Base-by-base conservation (phyloP, 2,113 vertebrate species). In the Fukomys damarensis region DNA sequence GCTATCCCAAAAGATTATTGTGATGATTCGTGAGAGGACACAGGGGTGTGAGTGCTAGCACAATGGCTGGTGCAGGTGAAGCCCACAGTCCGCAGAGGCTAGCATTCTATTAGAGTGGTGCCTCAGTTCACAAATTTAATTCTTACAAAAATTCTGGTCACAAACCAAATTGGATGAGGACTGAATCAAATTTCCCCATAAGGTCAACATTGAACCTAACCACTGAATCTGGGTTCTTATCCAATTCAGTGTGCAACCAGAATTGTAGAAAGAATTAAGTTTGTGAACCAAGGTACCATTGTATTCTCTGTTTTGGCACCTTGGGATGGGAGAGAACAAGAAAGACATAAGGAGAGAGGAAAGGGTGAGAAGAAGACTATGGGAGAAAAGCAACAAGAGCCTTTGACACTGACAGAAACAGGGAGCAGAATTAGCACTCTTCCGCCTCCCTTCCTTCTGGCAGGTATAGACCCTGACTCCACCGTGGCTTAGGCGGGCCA, bases 321-420 rank as follows among this genome's bases (percentile, higher is more conserved):
- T 4, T 0, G 7, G 3, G 12, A 38, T 4, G 9, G 22, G 19
- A 19, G 41, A 10, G 7, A 22, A 4, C 32, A 61, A 77, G 65
- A 58, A 79, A 49, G 41, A 28, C 10, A 7, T 11, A 19, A 66
- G 66, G 85, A n/a, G 19, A 76, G 35, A 49, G 16, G 56, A 66
- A 24, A 35, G 66, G 24, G 49, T 30, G 22, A 46, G 59, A 35
- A 38, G 54, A 91, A 30, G 54, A 35, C 63, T 56, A 52, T 76
- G 66, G 19, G 52, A 80, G 85, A 77, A 89, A 92, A 61, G 86
- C 46, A n/a, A 35, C 24, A 65, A 28, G 61, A 72, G 49, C 6
- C n/a, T 74, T 72, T 46, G 76, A 56, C 89, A 86, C 80, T 66
- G 43, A 56, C 2, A 26, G 86, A n/a, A 79, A 35, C 16, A 16